phyloP scores from a whole-genome alignment of 2,113 vertebrate genomes.

The Hypomesus transpacificus region DNA sequence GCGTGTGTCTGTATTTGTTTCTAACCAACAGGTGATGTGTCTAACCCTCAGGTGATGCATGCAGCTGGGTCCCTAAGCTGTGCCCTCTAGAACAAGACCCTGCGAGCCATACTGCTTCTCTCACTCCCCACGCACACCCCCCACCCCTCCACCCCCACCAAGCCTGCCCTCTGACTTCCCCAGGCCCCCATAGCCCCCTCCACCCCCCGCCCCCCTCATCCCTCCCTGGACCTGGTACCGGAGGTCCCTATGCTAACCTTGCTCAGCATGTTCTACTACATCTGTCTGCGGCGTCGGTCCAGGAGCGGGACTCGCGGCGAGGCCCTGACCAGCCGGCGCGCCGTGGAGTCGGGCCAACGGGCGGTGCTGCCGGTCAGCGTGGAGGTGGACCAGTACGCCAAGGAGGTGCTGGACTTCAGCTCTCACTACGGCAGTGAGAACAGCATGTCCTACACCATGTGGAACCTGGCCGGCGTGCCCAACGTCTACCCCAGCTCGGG shows the following conservation, averaged over 20 bases:
- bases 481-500: constrained; percentile 97
- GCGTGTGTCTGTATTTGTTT: constrained; percentile 61
- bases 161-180: constrained; percentile 4
- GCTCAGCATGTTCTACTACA: constrained; percentile 99
- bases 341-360: constrained; percentile 84
- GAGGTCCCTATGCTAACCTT: constrained; percentile 96
- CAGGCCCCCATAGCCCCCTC: constrained; percentile 20
- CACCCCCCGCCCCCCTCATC: neutral
- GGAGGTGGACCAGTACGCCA: constrained; percentile 92
- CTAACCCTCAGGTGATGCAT: constrained; percentile 71
- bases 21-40: constrained; percentile 40
- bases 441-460: constrained; percentile 99
- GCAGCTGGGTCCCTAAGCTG: constrained; percentile 56
- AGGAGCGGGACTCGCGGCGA: constrained; percentile 91
- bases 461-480: constrained; percentile 93
- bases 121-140: constrained; percentile 32
- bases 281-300: constrained; percentile 96
- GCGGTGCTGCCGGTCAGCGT: constrained; percentile 82
- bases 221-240: constrained; percentile 52
- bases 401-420: constrained; percentile 97
- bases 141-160: constrained; percentile 44
- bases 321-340: constrained; percentile 87
- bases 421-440: constrained; percentile 98
- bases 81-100: constrained; percentile 44
- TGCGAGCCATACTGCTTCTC: constrained; percentile 43